These are phyloP conservation scores for Tanytarsus gracilentus DNA, from an alignment of 2,888 invertebrate genomes.

Conservation along the genomic window DNA sequence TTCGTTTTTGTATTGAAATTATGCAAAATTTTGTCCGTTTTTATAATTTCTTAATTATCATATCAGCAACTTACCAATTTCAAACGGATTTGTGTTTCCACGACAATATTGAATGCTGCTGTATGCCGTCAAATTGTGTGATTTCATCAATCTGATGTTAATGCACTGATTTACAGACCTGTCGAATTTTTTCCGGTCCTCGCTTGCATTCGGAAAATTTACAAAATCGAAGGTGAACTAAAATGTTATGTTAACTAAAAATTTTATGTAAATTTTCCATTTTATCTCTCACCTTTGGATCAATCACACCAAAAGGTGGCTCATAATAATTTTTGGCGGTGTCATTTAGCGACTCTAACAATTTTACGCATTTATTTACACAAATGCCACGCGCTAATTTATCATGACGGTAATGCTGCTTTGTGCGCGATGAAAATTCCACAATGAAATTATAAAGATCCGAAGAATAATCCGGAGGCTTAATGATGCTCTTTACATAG, in stretches of 20 bases:
- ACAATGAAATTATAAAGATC: not conserved
- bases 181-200: constrained; percentile 18
- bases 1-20: too few species aligned
- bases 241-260: not conserved
- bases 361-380: constrained; percentile 1
- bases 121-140: constrained; percentile 29
- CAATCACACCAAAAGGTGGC: not conserved
- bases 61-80: not conserved
- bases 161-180: constrained; percentile 29
- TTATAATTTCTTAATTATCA: not conserved
- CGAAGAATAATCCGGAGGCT: constrained; percentile 4
- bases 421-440: constrained; percentile 9
- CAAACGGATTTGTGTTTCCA: not conserved
- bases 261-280: not conserved
- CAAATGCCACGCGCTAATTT: constrained; percentile 16
- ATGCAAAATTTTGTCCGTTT: not conserved
- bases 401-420: constrained; percentile 27
- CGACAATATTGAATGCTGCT: constrained; percentile 30
- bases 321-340: not conserved
- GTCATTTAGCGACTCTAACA: not conserved
- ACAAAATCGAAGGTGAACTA: constrained; percentile 22
- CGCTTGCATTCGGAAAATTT: constrained; percentile 1
- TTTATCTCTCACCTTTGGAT: not conserved
- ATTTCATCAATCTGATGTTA: constrained; percentile 29
- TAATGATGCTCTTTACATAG: constrained; percentile 4